phyloP scores from a whole-genome alignment of 2,797 vertebrate species.

The Coccyzus lansbergi region DNA sequence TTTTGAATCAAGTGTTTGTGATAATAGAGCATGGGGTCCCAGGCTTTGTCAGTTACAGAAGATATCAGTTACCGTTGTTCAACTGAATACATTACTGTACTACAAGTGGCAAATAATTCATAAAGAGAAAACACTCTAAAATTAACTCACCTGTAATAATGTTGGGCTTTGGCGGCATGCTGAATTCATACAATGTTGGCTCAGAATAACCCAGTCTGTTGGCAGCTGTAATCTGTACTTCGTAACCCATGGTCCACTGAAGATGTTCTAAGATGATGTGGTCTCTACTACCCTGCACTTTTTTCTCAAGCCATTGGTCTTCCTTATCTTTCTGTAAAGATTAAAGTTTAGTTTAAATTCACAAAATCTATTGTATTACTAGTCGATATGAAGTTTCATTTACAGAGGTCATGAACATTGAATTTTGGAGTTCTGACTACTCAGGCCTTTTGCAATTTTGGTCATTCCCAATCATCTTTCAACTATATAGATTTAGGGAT shows the following conservation, averaged over 20 bases:
- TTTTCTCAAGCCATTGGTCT: slow-evolving; percentile 97
- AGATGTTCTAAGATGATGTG: slow-evolving; percentile 93
- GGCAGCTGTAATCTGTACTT: slow-evolving; percentile 96
- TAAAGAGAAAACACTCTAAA: background rate
- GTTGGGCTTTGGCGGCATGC: slow-evolving; percentile 97
- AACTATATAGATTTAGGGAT: background rate
- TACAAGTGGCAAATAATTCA: background rate
- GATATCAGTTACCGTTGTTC: background rate
- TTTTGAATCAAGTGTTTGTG: background rate
- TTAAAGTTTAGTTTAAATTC: slow-evolving; percentile 7
- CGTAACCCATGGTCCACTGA: slow-evolving; percentile 95
- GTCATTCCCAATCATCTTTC: background rate
- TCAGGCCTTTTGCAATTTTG: background rate
- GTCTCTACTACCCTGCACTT: slow-evolving; percentile 91
- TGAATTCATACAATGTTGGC: slow-evolving; percentile 96
- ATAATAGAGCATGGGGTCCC: background rate
- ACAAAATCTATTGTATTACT: background rate
- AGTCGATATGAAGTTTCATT: background rate
- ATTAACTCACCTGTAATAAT: slow-evolving; percentile 90
- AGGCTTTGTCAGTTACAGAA: background rate
- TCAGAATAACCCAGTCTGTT: slow-evolving; percentile 96
- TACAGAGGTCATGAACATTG: background rate
- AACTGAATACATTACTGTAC: background rate
- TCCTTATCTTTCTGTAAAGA: slow-evolving; percentile 91
- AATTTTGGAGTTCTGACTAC: background rate